phyloP scores from a whole-genome alignment of 2,888 invertebrate genomes.

The Cheilosia impressa region DNA sequence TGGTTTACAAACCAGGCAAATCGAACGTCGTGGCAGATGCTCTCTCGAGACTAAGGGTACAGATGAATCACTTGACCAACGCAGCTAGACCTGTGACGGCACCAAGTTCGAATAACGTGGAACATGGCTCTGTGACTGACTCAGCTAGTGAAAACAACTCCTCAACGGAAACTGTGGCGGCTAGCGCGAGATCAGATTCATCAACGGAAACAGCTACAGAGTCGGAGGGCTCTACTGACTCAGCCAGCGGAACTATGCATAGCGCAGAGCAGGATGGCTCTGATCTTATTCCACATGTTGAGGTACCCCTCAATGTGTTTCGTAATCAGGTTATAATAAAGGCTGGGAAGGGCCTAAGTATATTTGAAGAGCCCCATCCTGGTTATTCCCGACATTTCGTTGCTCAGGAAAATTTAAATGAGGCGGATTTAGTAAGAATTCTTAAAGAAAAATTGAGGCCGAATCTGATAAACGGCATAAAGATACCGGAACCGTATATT shows the following conservation, averaged over 20 bases:
- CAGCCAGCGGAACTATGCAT: background rate
- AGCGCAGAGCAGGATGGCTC: background rate
- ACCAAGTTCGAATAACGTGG: slow-evolving; percentile 1
- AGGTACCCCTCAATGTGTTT: background rate
- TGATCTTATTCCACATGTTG: background rate
- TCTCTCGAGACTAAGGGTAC: background rate
- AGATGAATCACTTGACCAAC: too few species aligned
- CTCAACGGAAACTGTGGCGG: background rate
- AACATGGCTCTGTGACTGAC: background rate
- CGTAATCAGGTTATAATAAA: background rate
- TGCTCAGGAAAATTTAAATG: too few species aligned
- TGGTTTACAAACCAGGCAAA: slow-evolving; percentile 47
- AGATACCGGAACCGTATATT: background rate
- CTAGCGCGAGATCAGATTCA: background rate
- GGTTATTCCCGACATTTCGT: background rate
- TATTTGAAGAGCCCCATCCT: background rate
- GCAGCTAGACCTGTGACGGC: background rate
- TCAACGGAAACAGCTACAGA: background rate
- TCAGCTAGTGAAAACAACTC: too few species aligned
- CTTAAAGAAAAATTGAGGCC: background rate
- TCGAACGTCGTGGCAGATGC: slow-evolving; percentile 41
- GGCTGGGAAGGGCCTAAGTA: background rate
- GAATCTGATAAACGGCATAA: background rate
- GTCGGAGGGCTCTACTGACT: background rate
- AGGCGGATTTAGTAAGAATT: background rate